Percentiles rank a stretch among this genome's conserved stretches.
Evolutionary conservation across 1,140 invertebrate species (phyloP).

Genomic region (Drosophila ficusphila): DNA sequence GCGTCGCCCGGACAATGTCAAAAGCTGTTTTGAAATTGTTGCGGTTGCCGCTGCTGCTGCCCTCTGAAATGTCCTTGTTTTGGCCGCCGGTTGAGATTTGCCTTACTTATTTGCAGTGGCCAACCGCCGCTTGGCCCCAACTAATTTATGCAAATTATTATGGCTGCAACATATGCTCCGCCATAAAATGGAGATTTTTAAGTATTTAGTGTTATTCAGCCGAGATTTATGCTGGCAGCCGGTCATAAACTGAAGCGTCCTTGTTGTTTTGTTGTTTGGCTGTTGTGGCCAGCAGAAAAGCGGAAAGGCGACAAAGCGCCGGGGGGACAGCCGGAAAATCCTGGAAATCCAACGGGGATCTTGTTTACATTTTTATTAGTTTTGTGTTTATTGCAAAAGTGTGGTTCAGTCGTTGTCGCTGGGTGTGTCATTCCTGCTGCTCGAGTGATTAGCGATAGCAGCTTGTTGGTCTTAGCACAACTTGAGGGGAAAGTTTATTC

Average conservation of each 20-base stretch:
- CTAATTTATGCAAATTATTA: conserved; percentile 83
- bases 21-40: conserved; percentile 80
- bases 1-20: conserved; percentile 74
- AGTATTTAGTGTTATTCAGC: conserved; percentile 80
- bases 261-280: conserved; percentile 14
- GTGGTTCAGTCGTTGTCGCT: conserved; percentile 7
- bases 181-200: conserved; percentile 82
- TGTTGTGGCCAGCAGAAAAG: conserved; percentile 25
- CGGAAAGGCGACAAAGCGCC: background rate
- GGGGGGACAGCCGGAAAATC: background rate
- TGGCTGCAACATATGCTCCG: conserved; percentile 78
- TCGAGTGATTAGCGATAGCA: conserved; percentile 31
- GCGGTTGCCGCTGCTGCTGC: conserved; percentile 51
- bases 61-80: background rate
- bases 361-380: conserved; percentile 80
- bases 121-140: conserved; percentile 58
- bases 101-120: conserved; percentile 64
- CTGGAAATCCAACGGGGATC: conserved; percentile 20
- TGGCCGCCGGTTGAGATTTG: conserved; percentile 47
- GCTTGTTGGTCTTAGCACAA: conserved; percentile 6
- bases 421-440: conserved; percentile 36
- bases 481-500: background rate
- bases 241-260: conserved; percentile 63
- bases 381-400: conserved; percentile 61
- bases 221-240: conserved; percentile 66